These are phyloP conservation scores for Anser cygnoides DNA, from an alignment of 2,113 vertebrate species.

Conservation along the genomic window DNA sequence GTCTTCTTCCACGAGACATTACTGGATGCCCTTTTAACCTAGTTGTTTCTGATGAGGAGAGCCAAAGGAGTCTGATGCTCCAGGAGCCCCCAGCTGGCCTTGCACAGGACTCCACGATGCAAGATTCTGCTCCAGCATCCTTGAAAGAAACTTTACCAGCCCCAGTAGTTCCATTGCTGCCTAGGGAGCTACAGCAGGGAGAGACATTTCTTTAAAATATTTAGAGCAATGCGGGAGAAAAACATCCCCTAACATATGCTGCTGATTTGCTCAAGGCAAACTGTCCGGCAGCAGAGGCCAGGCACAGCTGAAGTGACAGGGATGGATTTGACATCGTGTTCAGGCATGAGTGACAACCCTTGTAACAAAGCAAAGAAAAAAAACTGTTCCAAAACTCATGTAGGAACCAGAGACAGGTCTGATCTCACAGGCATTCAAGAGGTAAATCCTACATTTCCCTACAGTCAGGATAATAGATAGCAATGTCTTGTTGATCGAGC, in stretches of 20 bases:
- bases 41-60: not conserved
- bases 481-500: not conserved
- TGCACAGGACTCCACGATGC: not conserved
- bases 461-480: not conserved
- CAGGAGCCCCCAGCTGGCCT: not conserved
- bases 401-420: not conserved
- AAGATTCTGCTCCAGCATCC: not conserved
- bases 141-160: not conserved
- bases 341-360: conserved; percentile 31
- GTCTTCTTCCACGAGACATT: not conserved
- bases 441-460: not conserved
- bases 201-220: not conserved
- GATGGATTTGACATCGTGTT: not conserved
- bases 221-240: not conserved
- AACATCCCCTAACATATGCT: not conserved
- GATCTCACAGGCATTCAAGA: not conserved
- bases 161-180: not conserved
- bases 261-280: conserved; percentile 6
- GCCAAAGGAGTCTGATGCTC: not conserved
- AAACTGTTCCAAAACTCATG: not conserved
- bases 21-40: conserved; percentile 15
- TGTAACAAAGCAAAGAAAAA: conserved; percentile 26
- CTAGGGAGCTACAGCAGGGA: not conserved
- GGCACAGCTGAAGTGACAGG: not conserved
- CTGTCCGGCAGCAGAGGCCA: conserved; percentile 22